phyloP scores from a whole-genome alignment of 2,888 invertebrate genomes.

The Sepioteuthis lessoniana region DNA sequence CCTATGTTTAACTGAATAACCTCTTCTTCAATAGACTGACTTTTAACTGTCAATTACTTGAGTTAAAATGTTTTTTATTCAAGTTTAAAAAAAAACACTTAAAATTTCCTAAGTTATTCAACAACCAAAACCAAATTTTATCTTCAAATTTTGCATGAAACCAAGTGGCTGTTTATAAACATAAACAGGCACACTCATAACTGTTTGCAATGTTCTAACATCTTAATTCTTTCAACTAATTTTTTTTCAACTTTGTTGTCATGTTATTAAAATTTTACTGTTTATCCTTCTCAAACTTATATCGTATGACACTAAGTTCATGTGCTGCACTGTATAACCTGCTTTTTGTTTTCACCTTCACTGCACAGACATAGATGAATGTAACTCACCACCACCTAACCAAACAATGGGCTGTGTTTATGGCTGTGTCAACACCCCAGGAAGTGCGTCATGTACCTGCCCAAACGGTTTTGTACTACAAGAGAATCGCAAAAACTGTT shows the following conservation, averaged over 20 bases:
- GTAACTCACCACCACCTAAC: constrained; percentile 48
- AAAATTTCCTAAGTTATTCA: not conserved
- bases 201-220: not conserved
- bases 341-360: not conserved
- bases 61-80: not conserved
- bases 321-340: constrained; percentile 12
- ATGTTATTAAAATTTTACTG: not conserved
- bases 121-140: not conserved
- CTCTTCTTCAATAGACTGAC: not conserved
- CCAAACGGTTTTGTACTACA: constrained; percentile 57
- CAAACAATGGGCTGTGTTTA: constrained; percentile 57
- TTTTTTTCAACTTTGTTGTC: not conserved
- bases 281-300: not conserved
- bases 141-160: not conserved
- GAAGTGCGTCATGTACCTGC: constrained; percentile 63
- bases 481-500: constrained; percentile 57
- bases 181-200: not conserved
- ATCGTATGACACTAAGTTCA: not conserved
- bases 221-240: not conserved
- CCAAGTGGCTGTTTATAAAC: not conserved
- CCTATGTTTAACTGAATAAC: not conserved
- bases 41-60: not conserved
- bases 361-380: constrained; percentile 61
- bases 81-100: not conserved
- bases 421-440: constrained; percentile 61